These are phyloP conservation scores for Physocephala rufipes DNA, from an alignment of 2,888 invertebrate genomes.

Conservation along the genomic window DNA sequence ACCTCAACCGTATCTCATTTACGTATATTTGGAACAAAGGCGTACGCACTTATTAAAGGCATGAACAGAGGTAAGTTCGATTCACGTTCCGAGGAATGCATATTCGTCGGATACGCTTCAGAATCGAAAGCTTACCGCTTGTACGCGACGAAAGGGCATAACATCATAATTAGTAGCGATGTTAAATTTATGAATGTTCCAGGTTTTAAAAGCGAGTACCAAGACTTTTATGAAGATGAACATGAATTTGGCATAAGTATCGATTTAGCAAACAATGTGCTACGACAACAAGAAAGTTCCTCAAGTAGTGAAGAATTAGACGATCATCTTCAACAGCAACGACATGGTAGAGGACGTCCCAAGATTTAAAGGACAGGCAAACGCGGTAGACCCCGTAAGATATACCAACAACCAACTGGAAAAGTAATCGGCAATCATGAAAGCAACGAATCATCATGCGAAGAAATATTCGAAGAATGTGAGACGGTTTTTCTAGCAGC, in stretches of 20 bases:
- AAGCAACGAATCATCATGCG: no score
- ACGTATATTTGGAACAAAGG: conserved; percentile 50
- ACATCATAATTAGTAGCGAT: conserved; percentile 41
- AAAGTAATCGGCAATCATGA: background rate
- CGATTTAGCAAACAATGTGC: conserved; percentile 30
- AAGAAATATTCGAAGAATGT: background rate
- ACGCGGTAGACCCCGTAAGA: conserved; percentile 29
- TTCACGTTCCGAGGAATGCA: conserved; percentile 36
- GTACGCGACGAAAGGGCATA: conserved; percentile 34
- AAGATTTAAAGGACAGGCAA: conserved; percentile 31
- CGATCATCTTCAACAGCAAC: background rate
- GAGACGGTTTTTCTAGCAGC: background rate
- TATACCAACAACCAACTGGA: background rate
- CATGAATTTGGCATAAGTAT: conserved; percentile 16
- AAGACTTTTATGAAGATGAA: conserved; percentile 37
- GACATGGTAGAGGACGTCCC: conserved; percentile 41
- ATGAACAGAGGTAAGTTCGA: conserved; percentile 37
- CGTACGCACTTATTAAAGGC: conserved; percentile 31
- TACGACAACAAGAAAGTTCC: conserved; percentile 14
- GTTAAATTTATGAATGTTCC: conserved; percentile 41
- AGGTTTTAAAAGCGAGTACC: conserved; percentile 35
- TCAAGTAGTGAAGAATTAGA: background rate
- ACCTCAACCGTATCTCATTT: conserved; percentile 55
- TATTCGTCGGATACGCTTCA: conserved; percentile 40
- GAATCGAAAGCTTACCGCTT: conserved; percentile 43